Evolutionary conservation across 2,888 invertebrate species (phyloP), one percentile per base, ranked within the genome.

Genomic region (Cryptocephalus moraei): DNA sequence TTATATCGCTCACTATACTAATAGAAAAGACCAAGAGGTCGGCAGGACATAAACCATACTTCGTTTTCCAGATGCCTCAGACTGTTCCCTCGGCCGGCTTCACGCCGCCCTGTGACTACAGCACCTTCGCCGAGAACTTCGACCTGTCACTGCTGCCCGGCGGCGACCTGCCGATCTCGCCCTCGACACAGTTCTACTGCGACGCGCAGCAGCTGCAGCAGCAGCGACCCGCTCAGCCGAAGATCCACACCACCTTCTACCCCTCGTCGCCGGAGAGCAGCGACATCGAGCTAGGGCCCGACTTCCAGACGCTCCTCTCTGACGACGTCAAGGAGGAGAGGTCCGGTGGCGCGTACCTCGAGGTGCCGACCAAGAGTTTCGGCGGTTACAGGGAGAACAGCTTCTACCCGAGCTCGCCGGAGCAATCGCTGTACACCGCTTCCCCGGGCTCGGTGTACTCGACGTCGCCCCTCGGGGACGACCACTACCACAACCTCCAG

Each of bases 1-100:
- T n/a, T n/a, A n/a, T n/a, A n/a, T n/a, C 22, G 22, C 6, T 22
- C 22, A 22, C 22, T 22, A 22, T 22, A 4, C n/a, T n/a, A n/a
- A n/a, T n/a, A n/a, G n/a, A n/a, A n/a, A n/a, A n/a, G n/a, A n/a
- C 22, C 22, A 2, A 6, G 6, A 22, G 3, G 22, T 6, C 22
- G 22, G 22, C 22, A 22, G 3, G 22, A 2, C 2, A 22, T 22
- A 22, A 22, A 2, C 22, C 6, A 22, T 22, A 22, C 22, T 11
- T 46, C 56, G 60, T 56, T 55, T 75, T 73, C 9, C 80, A 87
- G 87, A 86, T 86, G 86, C 84, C 86, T 72, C 87, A 87, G 75
- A 85, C 82, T 63, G 86, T 86, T 62, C 86, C 86, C 49, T 79
- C 83, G 61, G 83, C 83, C 63, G 84, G 84, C 69, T 82, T 80